These are phyloP conservation scores for Rhagonycha lutea DNA, from an alignment of 2,888 invertebrate species.

Conservation along the genomic window DNA sequence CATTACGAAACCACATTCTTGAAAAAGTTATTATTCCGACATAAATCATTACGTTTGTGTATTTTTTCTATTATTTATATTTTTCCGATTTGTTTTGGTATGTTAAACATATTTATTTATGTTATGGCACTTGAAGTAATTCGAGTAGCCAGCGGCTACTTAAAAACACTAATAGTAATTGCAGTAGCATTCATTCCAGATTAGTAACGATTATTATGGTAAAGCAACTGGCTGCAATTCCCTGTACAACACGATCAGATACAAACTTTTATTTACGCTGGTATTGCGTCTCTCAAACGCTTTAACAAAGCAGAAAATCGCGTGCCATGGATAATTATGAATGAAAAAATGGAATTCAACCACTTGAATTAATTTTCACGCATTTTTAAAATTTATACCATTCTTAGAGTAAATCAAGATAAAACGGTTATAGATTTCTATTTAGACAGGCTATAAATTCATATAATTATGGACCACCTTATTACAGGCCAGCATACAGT, in stretches of 20 bases:
- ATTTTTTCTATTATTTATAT: not conserved
- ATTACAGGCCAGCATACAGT: not conserved
- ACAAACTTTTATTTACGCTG: slow-evolving; percentile 3
- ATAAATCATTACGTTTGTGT: not conserved
- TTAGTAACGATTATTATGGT: slow-evolving; percentile 16
- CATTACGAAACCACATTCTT: not conserved
- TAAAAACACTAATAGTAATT: slow-evolving; percentile 16
- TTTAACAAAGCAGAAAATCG: slow-evolving; percentile 11
- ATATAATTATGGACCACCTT: not conserved
- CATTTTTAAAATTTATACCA: not conserved
- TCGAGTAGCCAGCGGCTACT: slow-evolving; percentile 12
- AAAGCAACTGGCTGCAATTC: slow-evolving; percentile 7
- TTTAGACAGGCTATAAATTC: not conserved
- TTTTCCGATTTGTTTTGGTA: not conserved
- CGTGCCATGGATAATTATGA: not conserved
- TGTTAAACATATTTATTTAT: slow-evolving; percentile 1
- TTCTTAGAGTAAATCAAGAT: not conserved
- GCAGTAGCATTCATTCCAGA: slow-evolving; percentile 17
- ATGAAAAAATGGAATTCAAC: not conserved
- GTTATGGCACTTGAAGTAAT: slow-evolving; percentile 4
- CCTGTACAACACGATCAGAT: slow-evolving; percentile 3
- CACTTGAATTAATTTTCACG: not conserved
- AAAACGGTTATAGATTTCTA: not conserved
- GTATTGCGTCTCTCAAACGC: not conserved
- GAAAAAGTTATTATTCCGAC: not conserved